These are phyloP conservation scores for Oxygymnocypris stewartii DNA, from an alignment of 2,113 vertebrate species.

Conservation along the genomic window DNA sequence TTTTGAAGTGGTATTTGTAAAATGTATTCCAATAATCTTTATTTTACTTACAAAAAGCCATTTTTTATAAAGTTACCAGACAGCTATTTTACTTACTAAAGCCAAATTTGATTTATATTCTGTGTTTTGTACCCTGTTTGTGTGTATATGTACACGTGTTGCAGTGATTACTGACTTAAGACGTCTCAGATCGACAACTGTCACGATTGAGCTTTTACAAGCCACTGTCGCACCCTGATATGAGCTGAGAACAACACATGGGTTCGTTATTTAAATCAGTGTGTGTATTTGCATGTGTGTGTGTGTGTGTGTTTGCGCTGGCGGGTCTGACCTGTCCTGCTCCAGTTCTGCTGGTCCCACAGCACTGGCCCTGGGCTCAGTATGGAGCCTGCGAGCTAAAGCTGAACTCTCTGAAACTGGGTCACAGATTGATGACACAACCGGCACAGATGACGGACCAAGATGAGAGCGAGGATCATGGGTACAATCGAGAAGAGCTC, in stretches of 20 bases:
- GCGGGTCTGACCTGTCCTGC: constrained; percentile 12
- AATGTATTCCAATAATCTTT: too few relatives aligned
- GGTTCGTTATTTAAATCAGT: constrained; percentile 21
- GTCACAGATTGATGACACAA: constrained; percentile 26
- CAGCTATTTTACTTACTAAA: background rate
- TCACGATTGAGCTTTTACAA: background rate
- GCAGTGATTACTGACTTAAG: background rate
- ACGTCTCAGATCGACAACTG: background rate
- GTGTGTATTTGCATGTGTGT: background rate
- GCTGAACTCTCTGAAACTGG: constrained; percentile 24
- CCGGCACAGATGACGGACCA: background rate
- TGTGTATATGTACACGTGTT: background rate
- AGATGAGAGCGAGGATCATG: background rate
- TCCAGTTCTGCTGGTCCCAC: constrained; percentile 24
- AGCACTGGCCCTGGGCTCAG: constrained; percentile 1
- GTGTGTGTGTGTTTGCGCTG: background rate
- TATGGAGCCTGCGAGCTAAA: constrained; percentile 17
- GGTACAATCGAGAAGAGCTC: background rate
- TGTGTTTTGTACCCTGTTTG: background rate
- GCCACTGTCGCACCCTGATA: background rate
- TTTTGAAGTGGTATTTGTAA: too few relatives aligned
- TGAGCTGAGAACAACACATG: background rate
- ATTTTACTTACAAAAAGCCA: background rate
- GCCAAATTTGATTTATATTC: background rate
- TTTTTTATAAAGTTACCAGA: background rate